Evolutionary conservation across 2,888 invertebrate genomes (phyloP), one percentile per base, ranked within the genome.

Genomic region (Pristionchus japonicus): DNA sequence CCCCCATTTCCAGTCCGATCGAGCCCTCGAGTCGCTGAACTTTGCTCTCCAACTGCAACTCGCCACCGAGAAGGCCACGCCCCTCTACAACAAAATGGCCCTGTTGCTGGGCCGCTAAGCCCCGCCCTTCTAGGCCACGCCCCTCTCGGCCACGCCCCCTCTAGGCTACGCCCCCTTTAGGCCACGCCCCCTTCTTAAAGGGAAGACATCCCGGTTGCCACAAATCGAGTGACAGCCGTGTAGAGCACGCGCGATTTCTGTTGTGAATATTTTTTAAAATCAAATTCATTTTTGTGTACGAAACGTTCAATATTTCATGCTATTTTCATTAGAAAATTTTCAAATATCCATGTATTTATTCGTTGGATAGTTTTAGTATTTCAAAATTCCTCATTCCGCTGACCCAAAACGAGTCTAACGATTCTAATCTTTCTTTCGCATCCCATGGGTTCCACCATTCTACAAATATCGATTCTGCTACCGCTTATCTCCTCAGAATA

Each of bases 41-140:
- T 64, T 34, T 64, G 43, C 61, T 17, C 85, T 85, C 17, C 23
- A 64, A 20, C 13, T n/a, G 6, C 85, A 85, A 9, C 15, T 85
- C 15, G 64, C 61, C 15, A 4, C 7, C n/a, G 85, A 85, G 43
- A 47, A 64, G 27, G 85, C 64, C 31, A 17, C n/a, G 17, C n/a
- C 57, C 9, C 85, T 85, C 61, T 85, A 40, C 85, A 61, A 61
- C 40, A 61, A 64, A n/a, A 64, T 85, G 85, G 9, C n/a, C 64
- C 2, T 27, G n/a, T 43, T 85, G 15, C 47, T 85, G 13, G 85
- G 85, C 1, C 1, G 64, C 31, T 64, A 64, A 20, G 64, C 27
- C 27, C n/a, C 64, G 61, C 13, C 61, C 27, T 61, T 61, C 27
- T 27, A 27, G 64, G 31, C 64, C 4, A 27, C 64, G 31, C 64